Percentiles rank a stretch among this genome's conserved stretches.
Evolutionary conservation across 2,113 vertebrate genomes (phyloP).

Genomic region (Capreolus pygargus): DNA sequence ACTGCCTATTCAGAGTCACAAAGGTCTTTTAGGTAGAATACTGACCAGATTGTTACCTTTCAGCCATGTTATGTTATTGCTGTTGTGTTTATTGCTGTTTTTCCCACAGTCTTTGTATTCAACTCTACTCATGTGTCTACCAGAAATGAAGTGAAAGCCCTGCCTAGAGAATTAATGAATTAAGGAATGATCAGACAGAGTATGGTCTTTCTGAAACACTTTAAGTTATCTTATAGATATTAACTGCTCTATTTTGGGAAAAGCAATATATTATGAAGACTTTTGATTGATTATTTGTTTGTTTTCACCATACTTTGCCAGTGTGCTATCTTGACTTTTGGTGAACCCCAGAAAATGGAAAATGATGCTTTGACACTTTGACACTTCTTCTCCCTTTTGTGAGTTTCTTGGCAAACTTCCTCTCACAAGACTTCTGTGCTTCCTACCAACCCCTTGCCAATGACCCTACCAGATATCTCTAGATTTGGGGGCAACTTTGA

Average conservation of each 20-base stretch:
- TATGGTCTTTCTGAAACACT: not conserved
- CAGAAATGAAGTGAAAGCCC: not conserved
- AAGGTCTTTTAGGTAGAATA: not conserved
- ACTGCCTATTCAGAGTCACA: not conserved
- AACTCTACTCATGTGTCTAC: not conserved
- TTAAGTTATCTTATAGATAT: not conserved
- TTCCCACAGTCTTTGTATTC: not conserved
- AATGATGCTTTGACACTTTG: not conserved
- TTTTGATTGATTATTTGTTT: not conserved
- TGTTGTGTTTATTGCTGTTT: not conserved
- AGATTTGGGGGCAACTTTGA: not conserved
- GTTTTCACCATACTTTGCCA: not conserved
- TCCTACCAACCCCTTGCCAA: not conserved
- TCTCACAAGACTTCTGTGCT: not conserved
- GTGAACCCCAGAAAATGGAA: not conserved
- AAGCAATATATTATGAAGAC: not conserved
- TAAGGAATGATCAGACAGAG: not conserved
- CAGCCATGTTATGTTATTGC: not conserved
- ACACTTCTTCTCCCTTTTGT: not conserved
- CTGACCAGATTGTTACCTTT: not conserved
- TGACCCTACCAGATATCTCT: not conserved
- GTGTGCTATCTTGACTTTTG: not conserved
- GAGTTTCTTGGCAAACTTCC: not conserved
- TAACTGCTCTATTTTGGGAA: not conserved
- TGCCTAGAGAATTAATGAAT: not conserved